phyloP scores from a whole-genome alignment of 2,888 invertebrate species.

The Choreutis nemorana region DNA sequence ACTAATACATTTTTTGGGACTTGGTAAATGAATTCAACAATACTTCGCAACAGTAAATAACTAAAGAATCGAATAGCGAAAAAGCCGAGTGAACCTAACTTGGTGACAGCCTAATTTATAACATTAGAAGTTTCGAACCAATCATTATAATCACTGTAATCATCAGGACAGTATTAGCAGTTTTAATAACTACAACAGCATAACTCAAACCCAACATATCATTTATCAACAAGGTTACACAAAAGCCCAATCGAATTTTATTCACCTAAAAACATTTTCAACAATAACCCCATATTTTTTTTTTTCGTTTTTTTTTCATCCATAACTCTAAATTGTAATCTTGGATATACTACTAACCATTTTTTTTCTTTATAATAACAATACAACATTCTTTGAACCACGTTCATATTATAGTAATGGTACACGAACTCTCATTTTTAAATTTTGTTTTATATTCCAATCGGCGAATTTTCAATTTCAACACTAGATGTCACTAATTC shows the following conservation, averaged over 20 bases:
- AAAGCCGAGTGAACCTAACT: constrained; percentile 36
- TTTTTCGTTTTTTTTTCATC: constrained; percentile 45
- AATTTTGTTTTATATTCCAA: constrained; percentile 20
- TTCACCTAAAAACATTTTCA: constrained; percentile 64
- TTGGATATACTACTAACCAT: constrained; percentile 58
- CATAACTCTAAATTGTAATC: constrained; percentile 56
- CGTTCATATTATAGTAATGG: constrained; percentile 37
- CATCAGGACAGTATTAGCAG: constrained; percentile 13
- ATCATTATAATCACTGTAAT: neutral
- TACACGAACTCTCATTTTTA: constrained; percentile 19
- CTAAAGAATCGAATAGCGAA: constrained; percentile 32
- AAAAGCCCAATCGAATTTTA: constrained; percentile 60
- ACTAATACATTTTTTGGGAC: constrained; percentile 47
- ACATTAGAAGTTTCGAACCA: constrained; percentile 3
- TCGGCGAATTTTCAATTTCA: constrained; percentile 49
- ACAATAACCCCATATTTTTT: constrained; percentile 62
- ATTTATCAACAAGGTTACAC: constrained; percentile 52
- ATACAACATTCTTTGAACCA: constrained; percentile 56
- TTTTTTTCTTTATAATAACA: constrained; percentile 45
- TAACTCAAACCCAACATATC: constrained; percentile 29
- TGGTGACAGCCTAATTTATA: constrained; percentile 29
- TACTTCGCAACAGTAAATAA: constrained; percentile 36
- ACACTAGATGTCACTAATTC: constrained; percentile 66
- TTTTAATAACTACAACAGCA: constrained; percentile 23
- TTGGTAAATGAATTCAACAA: constrained; percentile 50